Base-by-base conservation (phyloP, 2,113 vertebrate species). In the Euleptes europaea region DNA sequence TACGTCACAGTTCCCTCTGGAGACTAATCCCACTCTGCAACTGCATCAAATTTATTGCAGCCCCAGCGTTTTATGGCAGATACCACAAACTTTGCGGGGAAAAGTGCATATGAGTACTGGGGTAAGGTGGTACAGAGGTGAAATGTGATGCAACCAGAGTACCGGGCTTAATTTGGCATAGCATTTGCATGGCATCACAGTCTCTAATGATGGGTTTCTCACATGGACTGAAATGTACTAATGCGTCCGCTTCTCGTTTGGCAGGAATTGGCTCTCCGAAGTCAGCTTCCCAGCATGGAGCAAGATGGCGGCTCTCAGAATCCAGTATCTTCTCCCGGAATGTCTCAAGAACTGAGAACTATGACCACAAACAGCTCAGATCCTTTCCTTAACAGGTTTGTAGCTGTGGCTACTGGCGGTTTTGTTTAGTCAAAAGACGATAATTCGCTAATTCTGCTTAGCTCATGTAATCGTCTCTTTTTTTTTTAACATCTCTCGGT, bases 291-390 rank as follows among this genome's bases (percentile, higher is more conserved):
- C 33, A 97, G 96, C 82, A 98, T 99, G 97, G 99, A 99, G 91
- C 98, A 98, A 94, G 99, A 99, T 17, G 97, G 97, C 63, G 95
- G 97, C 84, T 96, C 97, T 90, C 97, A 96, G 38, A 99, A 98
- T 94, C 97, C 98, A 0, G 98, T 99, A 78, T 98, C 98, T 75
- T 99, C 99, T 83, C 98, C 98, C 21, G 96, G 97, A 89, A 98
- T 99, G 97, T 96, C 98, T 94, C 98, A 99, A 94, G 99, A 99
- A 78, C 96, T 98, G 91, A 97, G 99, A 92, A 99, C 98, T 92
- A 99, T 99, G 98, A 99, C 99, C 33, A 98, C 98, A 95, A 99
- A 98, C 96, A 99, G 99, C 94, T 98, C 98, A 11, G 99, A 99
- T 95, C 99, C 99, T 60, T 99, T 99, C 96, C 98, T 99, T 89